phyloP scores from a whole-genome alignment of 2,113 vertebrate genomes.

The Madoqua kirkii region DNA sequence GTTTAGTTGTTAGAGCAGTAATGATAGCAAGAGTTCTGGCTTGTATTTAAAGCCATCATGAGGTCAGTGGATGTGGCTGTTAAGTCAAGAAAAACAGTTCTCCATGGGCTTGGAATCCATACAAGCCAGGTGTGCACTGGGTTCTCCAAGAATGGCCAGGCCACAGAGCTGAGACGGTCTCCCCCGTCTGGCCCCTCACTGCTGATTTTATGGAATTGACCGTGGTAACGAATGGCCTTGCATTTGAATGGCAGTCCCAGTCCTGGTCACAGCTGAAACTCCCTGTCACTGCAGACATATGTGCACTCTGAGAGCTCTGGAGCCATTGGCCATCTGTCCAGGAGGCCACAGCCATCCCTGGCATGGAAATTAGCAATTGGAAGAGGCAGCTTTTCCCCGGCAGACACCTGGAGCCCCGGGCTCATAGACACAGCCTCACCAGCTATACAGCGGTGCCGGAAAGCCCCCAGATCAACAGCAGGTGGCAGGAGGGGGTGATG shows the following conservation, averaged over 20 bases:
- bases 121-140: slow-evolving; percentile 62
- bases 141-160: slow-evolving; percentile 51
- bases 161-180: slow-evolving; percentile 49
- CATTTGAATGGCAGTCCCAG: slow-evolving; percentile 75
- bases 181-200: not conserved
- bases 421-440: not conserved
- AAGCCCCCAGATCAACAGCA: not conserved
- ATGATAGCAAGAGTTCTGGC: too few species aligned
- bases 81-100: not conserved
- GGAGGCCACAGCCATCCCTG: slow-evolving; percentile 66
- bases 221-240: slow-evolving; percentile 77
- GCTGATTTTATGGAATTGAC: slow-evolving; percentile 72
- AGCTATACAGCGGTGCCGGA: not conserved
- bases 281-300: slow-evolving; percentile 79
- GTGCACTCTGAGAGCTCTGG: slow-evolving; percentile 74
- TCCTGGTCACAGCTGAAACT: slow-evolving; percentile 75
- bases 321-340: slow-evolving; percentile 81
- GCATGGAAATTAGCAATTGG: slow-evolving; percentile 65
- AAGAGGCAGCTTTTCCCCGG: not conserved
- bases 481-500: accelerated
- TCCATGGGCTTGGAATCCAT: slow-evolving; percentile 6
- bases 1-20: too few species aligned
- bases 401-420: slow-evolving; percentile 32
- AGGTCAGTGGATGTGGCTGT: not conserved
- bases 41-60: not conserved